Percentiles rank a stretch among this genome's conserved stretches.
These are phyloP conservation scores for Lysiphlebus fabarum DNA, from an alignment of 1,140 invertebrate species.

Conservation along the genomic window DNA sequence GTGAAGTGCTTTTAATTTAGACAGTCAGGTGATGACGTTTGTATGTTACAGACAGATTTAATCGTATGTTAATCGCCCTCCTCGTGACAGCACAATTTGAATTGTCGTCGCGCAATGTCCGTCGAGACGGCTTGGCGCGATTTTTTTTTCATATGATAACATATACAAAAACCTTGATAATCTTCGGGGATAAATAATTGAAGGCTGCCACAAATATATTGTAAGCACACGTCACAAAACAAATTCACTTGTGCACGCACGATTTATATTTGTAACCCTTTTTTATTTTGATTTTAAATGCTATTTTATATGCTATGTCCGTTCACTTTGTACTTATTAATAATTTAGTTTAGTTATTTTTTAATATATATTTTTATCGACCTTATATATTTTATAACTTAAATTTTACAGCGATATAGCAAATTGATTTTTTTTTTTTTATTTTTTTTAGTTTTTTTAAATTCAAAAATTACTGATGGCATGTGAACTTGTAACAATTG, in stretches of 20 bases:
- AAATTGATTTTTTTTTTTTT: not conserved
- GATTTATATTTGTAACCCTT: conserved; percentile 3
- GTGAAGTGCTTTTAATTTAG: not conserved
- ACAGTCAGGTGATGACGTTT: conserved; percentile 3
- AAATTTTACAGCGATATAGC: conserved; percentile 13
- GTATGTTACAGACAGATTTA: conserved; percentile 14
- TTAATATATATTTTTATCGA: conserved; percentile 25
- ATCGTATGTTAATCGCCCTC: conserved; percentile 6
- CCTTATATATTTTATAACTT: too few relatives aligned
- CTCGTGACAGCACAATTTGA: conserved; percentile 12
- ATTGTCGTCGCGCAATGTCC: conserved; percentile 5
- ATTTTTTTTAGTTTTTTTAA: not conserved
- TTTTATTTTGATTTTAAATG: too few relatives aligned
- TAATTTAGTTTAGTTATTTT: not conserved
- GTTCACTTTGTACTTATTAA: too few relatives aligned
- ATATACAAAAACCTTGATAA: conserved; percentile 1
- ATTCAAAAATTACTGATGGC: too few relatives aligned
- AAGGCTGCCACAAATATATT: not conserved
- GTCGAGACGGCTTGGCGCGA: conserved; percentile 14
- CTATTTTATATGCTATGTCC: too few relatives aligned
- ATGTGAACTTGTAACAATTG: too few relatives aligned
- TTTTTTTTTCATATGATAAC: not conserved
- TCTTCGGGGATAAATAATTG: not conserved
- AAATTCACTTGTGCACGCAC: conserved; percentile 17
- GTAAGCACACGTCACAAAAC: conserved; percentile 11